Evolutionary conservation across 2,888 invertebrate species (phyloP), one percentile per base, ranked within the genome.

Genomic region (Cistogaster globosa): DNA sequence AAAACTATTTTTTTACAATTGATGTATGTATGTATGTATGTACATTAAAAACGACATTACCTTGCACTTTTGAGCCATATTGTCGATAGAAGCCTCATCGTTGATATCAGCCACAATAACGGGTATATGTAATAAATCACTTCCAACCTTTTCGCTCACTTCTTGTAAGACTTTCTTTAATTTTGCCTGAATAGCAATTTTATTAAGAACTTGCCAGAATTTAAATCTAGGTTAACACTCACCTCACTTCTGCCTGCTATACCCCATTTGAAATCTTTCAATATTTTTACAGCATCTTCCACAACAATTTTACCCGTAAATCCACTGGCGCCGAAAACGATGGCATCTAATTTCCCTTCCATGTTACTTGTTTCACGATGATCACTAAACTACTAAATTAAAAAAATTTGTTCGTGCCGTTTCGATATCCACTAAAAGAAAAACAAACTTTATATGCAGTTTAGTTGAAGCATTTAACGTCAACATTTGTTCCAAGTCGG

Each of bases 261-360:
- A 12, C 87, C 88, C 88, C 88, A 88, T 51, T 81, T 83, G 1
- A 87, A 76, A 32, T 84, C 85, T 53, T 85, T 80, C 0, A 87
- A 69, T n/a, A 88, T 82, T 58, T 87, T 84, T 1, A 81, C 26
- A 11, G 88, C 88, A 65, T 86, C 67, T 22, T 81, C 83, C 5
- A 88, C 87, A 0, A 79, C 87, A 60, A 86, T 57, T 79, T 86
- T 65, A 1, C 88, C 88, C 5, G 87, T 80, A 74, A 86, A 87
- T 3, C 88, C 87, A 26, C 87, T 87, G 5, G 87, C 87, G 14
- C 86, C 87, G 42, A 87, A 87, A 32, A 87, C 86, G 3, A 87
- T 82, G 11, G 84, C 87, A 76, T 87, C 87, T 55, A 87, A 78
- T 62, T 72, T 84, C 26, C 51, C 72, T 11, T 18, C 20, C 87